Conservation (phyloP, 2,797 vertebrate genomes). For the Myotis vivesi region DNA sequence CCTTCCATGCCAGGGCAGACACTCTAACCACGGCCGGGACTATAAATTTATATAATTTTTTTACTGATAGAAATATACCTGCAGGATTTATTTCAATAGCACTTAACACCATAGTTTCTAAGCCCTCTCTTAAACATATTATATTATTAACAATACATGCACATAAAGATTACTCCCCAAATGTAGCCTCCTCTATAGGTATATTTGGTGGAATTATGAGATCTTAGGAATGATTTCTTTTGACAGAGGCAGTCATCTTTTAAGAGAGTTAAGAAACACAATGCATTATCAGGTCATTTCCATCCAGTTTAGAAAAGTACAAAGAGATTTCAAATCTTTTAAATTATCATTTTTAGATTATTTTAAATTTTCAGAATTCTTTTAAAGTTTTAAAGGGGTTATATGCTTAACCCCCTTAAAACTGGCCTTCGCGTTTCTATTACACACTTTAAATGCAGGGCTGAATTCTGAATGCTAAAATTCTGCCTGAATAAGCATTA, state of each 20-base stretch:
- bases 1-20: no score
- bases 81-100: neutral
- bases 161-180: neutral
- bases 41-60: neutral
- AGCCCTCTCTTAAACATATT: neutral
- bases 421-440: constrained; percentile 46
- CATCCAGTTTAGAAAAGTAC: constrained; percentile 14
- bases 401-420: constrained; percentile 34
- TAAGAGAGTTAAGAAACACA: neutral
- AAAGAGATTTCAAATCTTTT: constrained; percentile 43
- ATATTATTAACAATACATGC: neutral
- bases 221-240: neutral
- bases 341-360: constrained; percentile 50
- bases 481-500: constrained; percentile 58
- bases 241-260: constrained; percentile 26
- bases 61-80: neutral
- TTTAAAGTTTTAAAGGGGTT: neutral
- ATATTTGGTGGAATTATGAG: neutral
- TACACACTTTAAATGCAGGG: constrained; percentile 15
- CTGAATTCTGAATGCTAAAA: constrained; percentile 55
- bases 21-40: no score
- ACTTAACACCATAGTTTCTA: neutral
- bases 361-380: constrained; percentile 39
- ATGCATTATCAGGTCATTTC: constrained; percentile 28
- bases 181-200: neutral